Base-by-base conservation (phyloP, 2,888 invertebrate species). In the Cheilosia vulpina region DNA sequence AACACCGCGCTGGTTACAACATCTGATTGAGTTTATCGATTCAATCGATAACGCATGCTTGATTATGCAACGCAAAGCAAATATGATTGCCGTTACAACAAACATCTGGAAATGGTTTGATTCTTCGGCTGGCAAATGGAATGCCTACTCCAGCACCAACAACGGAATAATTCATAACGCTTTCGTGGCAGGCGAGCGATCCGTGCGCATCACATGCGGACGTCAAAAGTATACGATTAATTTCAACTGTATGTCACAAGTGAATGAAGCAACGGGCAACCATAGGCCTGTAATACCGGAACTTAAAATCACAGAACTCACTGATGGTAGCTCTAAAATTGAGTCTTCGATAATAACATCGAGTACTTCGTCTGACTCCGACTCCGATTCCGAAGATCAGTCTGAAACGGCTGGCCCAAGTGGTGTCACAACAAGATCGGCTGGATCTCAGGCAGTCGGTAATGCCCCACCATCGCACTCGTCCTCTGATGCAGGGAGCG, bases 261-360 rank as follows among this genome's bases (percentile, higher is more conserved):
- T 96, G 81, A 97, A 96, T 90, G 96, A 97, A 90, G 96, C 97
- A 88, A 96, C 96, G 31, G 96, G 96, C n/a, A 96, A 96, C 88
- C 94, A 96, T 88, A 93, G 97, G 63, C 96, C 97, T 0, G 95
- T 97, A 24, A 95, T 96, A 88, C 94, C 96, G 91, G 94, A 94
- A 0, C 91, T 94, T 3, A 93, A 93, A 84, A 92, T 90, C 0
- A 90, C 89, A 41, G 91, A 90, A 57, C 85, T 88, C 7, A 88
- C 89, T 38, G 87, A 69, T n/a, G 63, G 66, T 15, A 63, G 5
- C 21, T 71, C 78, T 2, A 87, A 83, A 47, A 72, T 76, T n/a
- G 76, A 85, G 31, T 85, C 85, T 6, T 76, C 85, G 1, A 72
- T 72, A 2, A 72, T 85, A 72, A 85, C 85, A 6, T 81, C 76